These are phyloP conservation scores for Melanostigma gelatinosum DNA, from an alignment of 2,113 vertebrate genomes.

Conservation along the genomic window DNA sequence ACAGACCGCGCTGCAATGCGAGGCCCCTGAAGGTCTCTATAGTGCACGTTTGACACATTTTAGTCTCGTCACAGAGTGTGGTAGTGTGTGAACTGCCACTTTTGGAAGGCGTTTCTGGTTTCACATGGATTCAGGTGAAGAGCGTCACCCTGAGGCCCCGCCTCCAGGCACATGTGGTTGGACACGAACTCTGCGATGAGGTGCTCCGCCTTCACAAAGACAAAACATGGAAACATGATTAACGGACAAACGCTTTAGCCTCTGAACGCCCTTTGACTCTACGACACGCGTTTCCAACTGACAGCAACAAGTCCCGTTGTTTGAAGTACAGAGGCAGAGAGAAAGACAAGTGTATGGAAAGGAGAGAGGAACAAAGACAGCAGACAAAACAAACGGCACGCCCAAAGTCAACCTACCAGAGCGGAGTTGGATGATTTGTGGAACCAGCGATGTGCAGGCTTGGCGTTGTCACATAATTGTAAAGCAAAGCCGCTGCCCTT, in stretches of 20 bases:
- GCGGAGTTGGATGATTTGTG: slow-evolving; percentile 81
- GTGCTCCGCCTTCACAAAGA: slow-evolving; percentile 83
- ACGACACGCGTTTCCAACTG: background rate
- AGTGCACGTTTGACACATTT: slow-evolving; percentile 6
- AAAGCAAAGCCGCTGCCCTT: slow-evolving; percentile 60
- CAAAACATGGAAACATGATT: slow-evolving; percentile 24
- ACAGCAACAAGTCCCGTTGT: background rate
- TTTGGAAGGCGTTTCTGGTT: slow-evolving; percentile 82
- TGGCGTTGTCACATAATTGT: slow-evolving; percentile 80
- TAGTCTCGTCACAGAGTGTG: slow-evolving; percentile 72
- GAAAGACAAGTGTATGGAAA: background rate
- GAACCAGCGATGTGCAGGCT: slow-evolving; percentile 84
- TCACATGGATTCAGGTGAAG: slow-evolving; percentile 81
- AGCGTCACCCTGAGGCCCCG: slow-evolving; percentile 45
- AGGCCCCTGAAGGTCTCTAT: background rate
- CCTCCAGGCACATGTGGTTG: slow-evolving; percentile 85
- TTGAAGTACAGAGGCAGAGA: background rate
- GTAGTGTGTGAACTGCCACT: slow-evolving; percentile 94
- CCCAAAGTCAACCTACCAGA: slow-evolving; percentile 83
- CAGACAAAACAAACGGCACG: slow-evolving; percentile 2
- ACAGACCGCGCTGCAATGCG: background rate
- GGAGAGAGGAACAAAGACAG: background rate
- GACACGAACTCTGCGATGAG: slow-evolving; percentile 82
- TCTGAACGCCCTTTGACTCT: slow-evolving; percentile 5
- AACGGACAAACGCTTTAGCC: background rate